phyloP scores from a whole-genome alignment of 2,888 invertebrate genomes.

The Ligdia adustata region DNA sequence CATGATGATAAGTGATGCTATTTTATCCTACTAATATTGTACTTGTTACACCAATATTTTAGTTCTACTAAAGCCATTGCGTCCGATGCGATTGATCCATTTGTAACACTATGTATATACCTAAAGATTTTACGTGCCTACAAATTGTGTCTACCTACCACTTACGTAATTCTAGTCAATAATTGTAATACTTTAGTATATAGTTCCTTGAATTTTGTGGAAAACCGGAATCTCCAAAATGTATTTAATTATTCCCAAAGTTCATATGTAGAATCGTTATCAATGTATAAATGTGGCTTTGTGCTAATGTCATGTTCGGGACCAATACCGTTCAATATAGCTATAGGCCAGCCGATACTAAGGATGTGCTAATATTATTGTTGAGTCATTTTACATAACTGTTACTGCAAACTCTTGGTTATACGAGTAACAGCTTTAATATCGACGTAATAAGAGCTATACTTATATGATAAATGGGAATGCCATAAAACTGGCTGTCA shows the following conservation, averaged over 20 bases:
- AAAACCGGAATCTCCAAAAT: slow-evolving; percentile 5
- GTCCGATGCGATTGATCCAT: no score
- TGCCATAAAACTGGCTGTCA: slow-evolving; percentile 33
- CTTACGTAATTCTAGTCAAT: slow-evolving; percentile 62
- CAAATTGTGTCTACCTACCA: no score
- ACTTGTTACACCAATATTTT: no score
- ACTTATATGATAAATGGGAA: slow-evolving; percentile 22
- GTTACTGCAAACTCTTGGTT: slow-evolving; percentile 6
- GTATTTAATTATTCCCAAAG: slow-evolving; percentile 24
- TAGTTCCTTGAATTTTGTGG: slow-evolving; percentile 43
- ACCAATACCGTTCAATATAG: slow-evolving; percentile 19
- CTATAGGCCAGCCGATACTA: slow-evolving; percentile 17
- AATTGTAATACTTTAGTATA: slow-evolving; percentile 41
- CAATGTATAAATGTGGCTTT: slow-evolving; percentile 23
- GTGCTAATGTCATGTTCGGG: slow-evolving; percentile 20
- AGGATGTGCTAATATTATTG: slow-evolving; percentile 17
- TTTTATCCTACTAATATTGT: no score
- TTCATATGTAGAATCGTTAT: slow-evolving; percentile 5
- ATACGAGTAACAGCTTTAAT: slow-evolving; percentile 11
- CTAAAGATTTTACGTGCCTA: no score
- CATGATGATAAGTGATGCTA: no score
- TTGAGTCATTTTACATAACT: slow-evolving; percentile 8
- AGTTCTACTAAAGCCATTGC: no score
- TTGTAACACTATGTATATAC: no score
- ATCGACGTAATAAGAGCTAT: slow-evolving; percentile 18